phyloP scores from a whole-genome alignment of 2,797 vertebrate species.

The Rhabdophis nuchalis region DNA sequence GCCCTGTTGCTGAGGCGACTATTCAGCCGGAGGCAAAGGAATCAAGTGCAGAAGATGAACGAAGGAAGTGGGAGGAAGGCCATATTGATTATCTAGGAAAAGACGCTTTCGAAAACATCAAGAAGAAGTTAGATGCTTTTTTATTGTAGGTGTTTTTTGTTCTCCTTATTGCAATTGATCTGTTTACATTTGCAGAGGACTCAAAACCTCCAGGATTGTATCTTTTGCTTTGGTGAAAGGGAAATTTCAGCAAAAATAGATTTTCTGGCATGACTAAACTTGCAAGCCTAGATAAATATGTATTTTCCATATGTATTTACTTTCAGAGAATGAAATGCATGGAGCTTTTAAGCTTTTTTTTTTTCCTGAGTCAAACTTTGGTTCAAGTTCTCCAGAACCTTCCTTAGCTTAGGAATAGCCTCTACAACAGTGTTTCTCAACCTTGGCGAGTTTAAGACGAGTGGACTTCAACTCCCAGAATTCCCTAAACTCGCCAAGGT shows the following conservation, averaged over 20 bases:
- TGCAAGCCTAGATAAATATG: not conserved
- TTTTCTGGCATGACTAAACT: not conserved
- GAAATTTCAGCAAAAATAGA: not conserved
- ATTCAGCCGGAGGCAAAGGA: constrained; percentile 56
- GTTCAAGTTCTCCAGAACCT: not conserved
- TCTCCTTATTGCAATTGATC: not conserved
- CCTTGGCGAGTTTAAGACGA: too few relatives aligned
- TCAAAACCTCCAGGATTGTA: constrained; percentile 3
- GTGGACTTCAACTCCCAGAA: too few relatives aligned
- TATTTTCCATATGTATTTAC: not conserved
- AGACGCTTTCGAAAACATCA: constrained; percentile 76
- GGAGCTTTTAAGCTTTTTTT: not conserved
- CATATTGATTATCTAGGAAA: constrained; percentile 77
- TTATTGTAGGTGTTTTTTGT: constrained; percentile 60
- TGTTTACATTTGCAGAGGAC: constrained; percentile 27
- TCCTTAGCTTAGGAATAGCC: not conserved
- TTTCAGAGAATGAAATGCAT: not conserved
- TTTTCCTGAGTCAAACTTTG: not conserved
- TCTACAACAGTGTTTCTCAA: too few relatives aligned
- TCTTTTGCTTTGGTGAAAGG: constrained; percentile 15
- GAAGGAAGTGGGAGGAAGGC: constrained; percentile 74
- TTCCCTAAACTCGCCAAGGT: too few relatives aligned
- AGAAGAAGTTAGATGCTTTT: constrained; percentile 74
- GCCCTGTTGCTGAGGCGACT: constrained; percentile 57
- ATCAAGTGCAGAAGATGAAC: constrained; percentile 62